A percentile compares a stretch with the other conserved stretches of the same genome.
phyloP scores from a whole-genome alignment of 2,113 vertebrate species.

The Acanthisitta chloris region DNA sequence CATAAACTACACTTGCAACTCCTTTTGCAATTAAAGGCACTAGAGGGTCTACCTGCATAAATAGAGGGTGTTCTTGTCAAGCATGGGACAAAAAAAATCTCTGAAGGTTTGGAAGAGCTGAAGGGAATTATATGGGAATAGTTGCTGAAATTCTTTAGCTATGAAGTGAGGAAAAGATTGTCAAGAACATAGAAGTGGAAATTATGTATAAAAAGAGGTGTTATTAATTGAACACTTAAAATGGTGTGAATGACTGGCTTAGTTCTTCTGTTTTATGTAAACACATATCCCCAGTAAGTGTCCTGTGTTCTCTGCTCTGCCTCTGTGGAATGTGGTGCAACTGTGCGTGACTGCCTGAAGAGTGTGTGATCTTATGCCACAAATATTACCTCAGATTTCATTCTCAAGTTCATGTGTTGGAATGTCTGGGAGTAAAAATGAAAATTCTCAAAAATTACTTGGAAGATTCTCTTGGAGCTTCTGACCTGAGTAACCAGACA shows the following conservation, averaged over 20 bases:
- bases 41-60: neutral
- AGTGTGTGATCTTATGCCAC: neutral
- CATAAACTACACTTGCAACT: neutral
- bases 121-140: neutral
- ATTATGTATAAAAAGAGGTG: neutral
- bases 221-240: neutral
- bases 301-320: neutral
- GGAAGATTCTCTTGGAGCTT: neutral
- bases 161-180: neutral
- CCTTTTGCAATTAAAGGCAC: neutral
- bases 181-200: neutral
- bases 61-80: neutral
- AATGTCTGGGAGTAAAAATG: neutral
- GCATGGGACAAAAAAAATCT: neutral
- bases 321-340: neutral
- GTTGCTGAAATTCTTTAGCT: neutral
- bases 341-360: neutral
- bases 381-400: neutral
- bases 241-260: neutral
- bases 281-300: accelerated
- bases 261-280: neutral
- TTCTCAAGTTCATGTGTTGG: accelerated
- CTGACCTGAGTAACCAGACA: neutral
- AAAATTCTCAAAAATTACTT: neutral
- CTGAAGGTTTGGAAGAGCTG: neutral